phyloP scores from a whole-genome alignment of 92 coral and sea anemone species.

The Bergia sp. region DNA sequence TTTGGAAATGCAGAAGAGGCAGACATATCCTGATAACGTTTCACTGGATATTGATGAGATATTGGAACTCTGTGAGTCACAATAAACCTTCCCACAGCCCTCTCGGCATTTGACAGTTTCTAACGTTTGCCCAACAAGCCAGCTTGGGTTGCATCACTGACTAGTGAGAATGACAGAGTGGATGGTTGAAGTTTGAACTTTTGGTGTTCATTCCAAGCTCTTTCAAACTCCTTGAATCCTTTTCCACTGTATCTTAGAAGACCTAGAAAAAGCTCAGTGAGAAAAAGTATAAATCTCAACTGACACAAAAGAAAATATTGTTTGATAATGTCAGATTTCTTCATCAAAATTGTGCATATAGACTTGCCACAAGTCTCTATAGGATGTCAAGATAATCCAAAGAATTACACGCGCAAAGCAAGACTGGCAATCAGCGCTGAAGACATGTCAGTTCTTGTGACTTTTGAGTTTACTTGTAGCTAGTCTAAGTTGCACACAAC shows the following conservation, averaged over 20 bases:
- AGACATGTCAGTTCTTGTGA: too few relatives aligned
- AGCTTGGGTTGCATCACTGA: slow-evolving; percentile 68
- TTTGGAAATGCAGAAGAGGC: slow-evolving; percentile 71
- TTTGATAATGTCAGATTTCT: not conserved
- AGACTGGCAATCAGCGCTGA: too few relatives aligned
- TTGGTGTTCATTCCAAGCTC: slow-evolving; percentile 85
- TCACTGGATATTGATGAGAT: slow-evolving; percentile 69
- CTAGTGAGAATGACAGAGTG: slow-evolving; percentile 81
- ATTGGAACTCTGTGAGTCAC: slow-evolving; percentile 75
- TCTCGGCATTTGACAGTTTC: slow-evolving; percentile 93
- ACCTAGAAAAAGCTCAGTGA: slow-evolving; percentile 56
- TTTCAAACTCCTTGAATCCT: slow-evolving; percentile 73
- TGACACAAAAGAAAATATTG: not conserved
- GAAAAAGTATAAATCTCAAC: not conserved
- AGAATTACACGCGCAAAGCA: too few relatives aligned
- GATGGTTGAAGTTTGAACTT: slow-evolving; percentile 73
- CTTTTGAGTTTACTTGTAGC: too few relatives aligned
- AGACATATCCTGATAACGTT: slow-evolving; percentile 93
- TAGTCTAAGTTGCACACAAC: too few relatives aligned
- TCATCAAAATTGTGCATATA: too few relatives aligned
- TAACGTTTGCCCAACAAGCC: slow-evolving; percentile 74
- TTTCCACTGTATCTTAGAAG: slow-evolving; percentile 68
- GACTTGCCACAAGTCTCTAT: too few relatives aligned
- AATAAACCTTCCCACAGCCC: slow-evolving; percentile 79
- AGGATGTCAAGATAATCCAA: too few relatives aligned